Base-by-base conservation (phyloP, 2,113 vertebrate species). In the Bufo gargarizans region DNA sequence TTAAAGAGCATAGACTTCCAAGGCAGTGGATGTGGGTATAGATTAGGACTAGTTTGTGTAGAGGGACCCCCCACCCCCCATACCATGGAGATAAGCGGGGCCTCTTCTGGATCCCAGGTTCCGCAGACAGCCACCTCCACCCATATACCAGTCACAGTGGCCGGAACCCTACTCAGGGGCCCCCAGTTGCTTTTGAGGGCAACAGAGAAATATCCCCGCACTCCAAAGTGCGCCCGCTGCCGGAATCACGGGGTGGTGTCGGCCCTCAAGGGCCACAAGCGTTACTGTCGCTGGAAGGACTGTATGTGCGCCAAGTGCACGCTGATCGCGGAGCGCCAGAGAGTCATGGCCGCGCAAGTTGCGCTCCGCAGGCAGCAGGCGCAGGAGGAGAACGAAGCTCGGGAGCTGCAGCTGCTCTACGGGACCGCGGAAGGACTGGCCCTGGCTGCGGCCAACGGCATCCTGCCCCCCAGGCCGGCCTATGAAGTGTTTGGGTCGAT, bases 221-320 rank as follows among this genome's bases (percentile, higher is more conserved):
- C 98, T 43, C 98, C 98, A 43, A 99, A 99, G 95, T 99, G 98
- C 90, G 98, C 98, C 69, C 97, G 98, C 19, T 99, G 98, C 94
- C 94, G 98, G 89, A 99, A 99, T 92, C 98, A 99, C 93, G 98
- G 98, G 0, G 98, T 99, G 79, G 98, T 99, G 86, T 99, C 98
- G 0, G 97, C 97, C 12, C 96, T 99, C 50, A 99, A 99, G 93
- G 98, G 98, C 93, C 98, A 99, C 95, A 99, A 99, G 91, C 97
- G 98, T 90, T 99, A 99, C 94, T 99, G 98, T 92, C 97, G 98
- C 91, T 99, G 98, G 98, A 99, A 99, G 93, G 98, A 99, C 95
- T 99, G 98, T 92, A 97, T 99, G 95, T 99, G 98, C 94, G 98
- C 98, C 93, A 99, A 99, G 94, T 99, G 98, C 96, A 99, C 97